Conservation (phyloP, 2,797 vertebrate species). For the Lepus oiostolus region DNA sequence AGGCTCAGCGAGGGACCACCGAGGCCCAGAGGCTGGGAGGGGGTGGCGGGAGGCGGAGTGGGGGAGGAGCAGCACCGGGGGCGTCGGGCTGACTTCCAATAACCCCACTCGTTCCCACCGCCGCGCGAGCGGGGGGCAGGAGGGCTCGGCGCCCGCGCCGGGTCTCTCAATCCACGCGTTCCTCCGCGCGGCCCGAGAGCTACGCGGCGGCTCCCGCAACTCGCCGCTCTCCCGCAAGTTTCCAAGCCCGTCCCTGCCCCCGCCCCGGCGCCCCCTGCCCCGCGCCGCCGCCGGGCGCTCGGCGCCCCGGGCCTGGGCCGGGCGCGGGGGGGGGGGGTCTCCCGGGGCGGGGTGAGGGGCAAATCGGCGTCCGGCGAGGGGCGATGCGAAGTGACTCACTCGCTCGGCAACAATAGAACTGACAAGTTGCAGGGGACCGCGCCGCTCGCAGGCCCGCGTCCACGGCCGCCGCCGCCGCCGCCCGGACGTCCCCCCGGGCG, state of each 20-base stretch:
- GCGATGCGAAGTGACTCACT: slow-evolving; percentile 82
- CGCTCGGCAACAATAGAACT: slow-evolving; percentile 87
- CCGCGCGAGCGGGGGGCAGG: not conserved
- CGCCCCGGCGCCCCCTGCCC: slow-evolving; percentile 25
- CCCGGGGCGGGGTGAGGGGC: slow-evolving; percentile 4
- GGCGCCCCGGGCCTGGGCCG: not conserved
- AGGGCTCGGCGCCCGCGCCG: slow-evolving; percentile 9
- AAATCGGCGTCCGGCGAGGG: slow-evolving; percentile 53
- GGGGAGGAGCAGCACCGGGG: not conserved
- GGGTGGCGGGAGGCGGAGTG: not conserved
- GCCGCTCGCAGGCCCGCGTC: slow-evolving; percentile 77
- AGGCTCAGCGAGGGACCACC: slow-evolving; percentile 56
- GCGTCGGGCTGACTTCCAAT: not conserved
- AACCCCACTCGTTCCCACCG: not conserved
- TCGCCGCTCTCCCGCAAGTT: slow-evolving; percentile 70
- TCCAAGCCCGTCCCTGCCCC: slow-evolving; percentile 7
- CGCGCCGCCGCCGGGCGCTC: slow-evolving; percentile 12
- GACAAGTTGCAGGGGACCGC: slow-evolving; percentile 81
- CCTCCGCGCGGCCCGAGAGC: slow-evolving; percentile 21
- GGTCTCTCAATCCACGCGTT: slow-evolving; percentile 53
- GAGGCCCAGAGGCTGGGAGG: slow-evolving; percentile 27
- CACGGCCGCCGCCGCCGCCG: slow-evolving; percentile 7
- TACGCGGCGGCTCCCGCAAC: slow-evolving; percentile 48
- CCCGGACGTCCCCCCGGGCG: slow-evolving; percentile 69
- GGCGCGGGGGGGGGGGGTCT: slow-evolving; percentile 40